Percentiles rank a stretch among this genome's conserved stretches.
Conservation (phyloP, 2,888 invertebrate genomes). For the Gisinianus flammeolus region DNA sequence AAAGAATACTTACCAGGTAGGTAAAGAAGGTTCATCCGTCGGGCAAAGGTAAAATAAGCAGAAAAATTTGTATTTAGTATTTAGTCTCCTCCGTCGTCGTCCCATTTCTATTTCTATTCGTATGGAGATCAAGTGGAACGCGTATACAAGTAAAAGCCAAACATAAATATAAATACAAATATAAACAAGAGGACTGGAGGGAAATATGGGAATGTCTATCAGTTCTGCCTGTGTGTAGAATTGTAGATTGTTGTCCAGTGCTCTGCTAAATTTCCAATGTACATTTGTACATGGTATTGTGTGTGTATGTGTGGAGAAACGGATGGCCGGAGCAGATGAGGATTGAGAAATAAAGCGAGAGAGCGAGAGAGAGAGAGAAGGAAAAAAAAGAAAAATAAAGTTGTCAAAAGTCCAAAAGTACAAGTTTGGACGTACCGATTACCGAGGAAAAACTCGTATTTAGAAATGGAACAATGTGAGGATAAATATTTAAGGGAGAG, state of each 20-base stretch:
- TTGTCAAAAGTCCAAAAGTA: conserved; percentile 14
- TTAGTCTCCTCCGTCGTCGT: not conserved
- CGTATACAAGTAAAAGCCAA: not conserved
- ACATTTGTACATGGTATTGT: no score
- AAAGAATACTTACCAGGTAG: not conserved
- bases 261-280: no score
- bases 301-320: no score
- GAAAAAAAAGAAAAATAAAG: conserved; percentile 25
- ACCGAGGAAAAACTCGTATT: not conserved
- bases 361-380: no score
- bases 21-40: not conserved
- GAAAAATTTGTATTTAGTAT: not conserved
- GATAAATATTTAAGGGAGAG: conserved; percentile 50
- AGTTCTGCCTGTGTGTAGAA: no score
- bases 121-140: not conserved
- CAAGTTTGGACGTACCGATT: not conserved
- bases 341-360: no score
- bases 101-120: not conserved
- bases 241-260: no score
- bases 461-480: no score
- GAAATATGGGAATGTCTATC: no score
- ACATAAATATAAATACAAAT: no score
- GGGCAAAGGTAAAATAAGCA: conserved; percentile 10
- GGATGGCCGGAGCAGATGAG: no score
- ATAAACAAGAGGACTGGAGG: no score